Evolutionary conservation across 2,113 vertebrate species (phyloP).

Genomic region (Xenus cinereus): DNA sequence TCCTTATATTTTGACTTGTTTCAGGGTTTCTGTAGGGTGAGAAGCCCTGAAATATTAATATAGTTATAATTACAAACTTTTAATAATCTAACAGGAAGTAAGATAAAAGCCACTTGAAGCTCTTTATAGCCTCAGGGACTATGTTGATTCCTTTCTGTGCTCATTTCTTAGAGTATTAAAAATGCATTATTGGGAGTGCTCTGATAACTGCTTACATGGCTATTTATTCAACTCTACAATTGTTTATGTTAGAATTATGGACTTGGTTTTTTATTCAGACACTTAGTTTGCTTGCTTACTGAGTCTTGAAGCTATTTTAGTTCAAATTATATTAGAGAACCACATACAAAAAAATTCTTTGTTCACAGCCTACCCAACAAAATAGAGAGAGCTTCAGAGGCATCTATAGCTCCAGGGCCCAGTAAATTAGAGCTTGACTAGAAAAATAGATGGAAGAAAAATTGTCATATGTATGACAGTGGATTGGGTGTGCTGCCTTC

Average conservation of each 20-base stretch:
- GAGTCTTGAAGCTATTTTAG: conserved; percentile 37
- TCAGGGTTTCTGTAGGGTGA: not conserved
- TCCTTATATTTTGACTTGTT: not conserved
- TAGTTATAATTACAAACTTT: conserved; percentile 38
- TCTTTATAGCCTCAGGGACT: conserved; percentile 31
- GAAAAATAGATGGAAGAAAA: conserved; percentile 37
- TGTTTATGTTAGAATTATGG: conserved; percentile 52
- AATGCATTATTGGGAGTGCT: conserved; percentile 37
- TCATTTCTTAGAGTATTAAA: conserved; percentile 44
- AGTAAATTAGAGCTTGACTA: conserved; percentile 35
- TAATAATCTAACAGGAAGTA: conserved; percentile 37
- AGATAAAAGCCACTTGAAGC: conserved; percentile 39
- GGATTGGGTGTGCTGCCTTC: not conserved
- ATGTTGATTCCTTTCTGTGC: conserved; percentile 9
- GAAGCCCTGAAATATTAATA: conserved; percentile 29
- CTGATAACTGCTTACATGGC: conserved; percentile 11
- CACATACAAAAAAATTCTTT: conserved; percentile 23
- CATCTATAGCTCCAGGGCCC: conserved; percentile 1
- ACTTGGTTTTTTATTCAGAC: conserved; percentile 20
- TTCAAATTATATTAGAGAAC: conserved; percentile 16
- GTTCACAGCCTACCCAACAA: conserved; percentile 4
- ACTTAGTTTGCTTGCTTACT: not conserved
- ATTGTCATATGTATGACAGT: not conserved
- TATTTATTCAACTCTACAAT: conserved; percentile 25
- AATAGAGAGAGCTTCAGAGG: not conserved